Evolutionary conservation across 92 coral and sea anemone genomes (phyloP), one percentile per base, ranked within the genome.

Genomic region (Micromussa lordhowensis): DNA sequence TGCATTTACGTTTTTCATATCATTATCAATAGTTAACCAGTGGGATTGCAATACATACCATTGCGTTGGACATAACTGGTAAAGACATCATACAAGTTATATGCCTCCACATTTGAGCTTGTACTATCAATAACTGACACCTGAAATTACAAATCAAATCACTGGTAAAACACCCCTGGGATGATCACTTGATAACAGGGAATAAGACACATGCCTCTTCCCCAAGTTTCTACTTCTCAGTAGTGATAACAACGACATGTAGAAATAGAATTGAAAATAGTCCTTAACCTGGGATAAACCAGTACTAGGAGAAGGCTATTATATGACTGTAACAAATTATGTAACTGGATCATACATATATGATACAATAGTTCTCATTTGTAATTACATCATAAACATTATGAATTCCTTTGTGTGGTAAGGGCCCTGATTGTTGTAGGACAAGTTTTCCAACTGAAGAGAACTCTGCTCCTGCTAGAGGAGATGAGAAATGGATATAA

Each of bases 401-500:
- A 53, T 92, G 88, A 77, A 63, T 82, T 84, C 98, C 99, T 86
- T 96, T 97, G 88, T 95, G 92, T 16, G 96, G 99, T 34, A 97
- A 91, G 32, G 95, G 95, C 21, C 88, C 85, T 64, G 91, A 94
- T 78, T 97, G 99, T 68, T 87, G 89, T 2, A 97, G 91, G 75
- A 85, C 91, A 44, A 97, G 86, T 51, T 97, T 96, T 66, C 99
- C 99, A 61, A 90, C 90, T 54, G 99, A 95, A 68, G 88, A 87
- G 72, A 95, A 96, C 91, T 96, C 95, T 80, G 98, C 96, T 15
- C 99, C 99, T 79, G 99, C 96, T 26, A 97, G 87, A 19, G 98
- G 94, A 24, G 99, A 96, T 21, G 94, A 82, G 61, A 86, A 82
- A 38, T 89, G 82, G 84, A 97, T 91, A 83, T 89, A 94, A 9